A percentile compares a stretch with the other conserved stretches of the same genome.
phyloP scores from a whole-genome alignment of 2,113 vertebrate species.

The Zapus hudsonius region DNA sequence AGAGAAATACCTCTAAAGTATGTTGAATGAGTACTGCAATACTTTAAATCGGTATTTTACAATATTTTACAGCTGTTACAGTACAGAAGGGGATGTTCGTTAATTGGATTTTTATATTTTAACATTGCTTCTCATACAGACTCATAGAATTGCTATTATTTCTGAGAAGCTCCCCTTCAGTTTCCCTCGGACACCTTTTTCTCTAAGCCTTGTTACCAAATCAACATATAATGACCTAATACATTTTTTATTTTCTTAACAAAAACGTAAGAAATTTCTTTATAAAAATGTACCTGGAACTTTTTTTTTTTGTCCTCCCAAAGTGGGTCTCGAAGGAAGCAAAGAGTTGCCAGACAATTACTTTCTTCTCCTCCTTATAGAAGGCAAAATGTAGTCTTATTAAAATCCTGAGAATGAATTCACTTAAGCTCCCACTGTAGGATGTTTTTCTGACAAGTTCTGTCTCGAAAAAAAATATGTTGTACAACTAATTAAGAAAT shows the following conservation, averaged over 20 bases:
- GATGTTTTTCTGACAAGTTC: slow-evolving; percentile 82
- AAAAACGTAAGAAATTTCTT: slow-evolving; percentile 63
- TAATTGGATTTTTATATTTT: slow-evolving; percentile 50
- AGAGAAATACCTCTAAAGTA: slow-evolving; percentile 37
- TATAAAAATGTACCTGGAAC: slow-evolving; percentile 58
- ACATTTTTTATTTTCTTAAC: slow-evolving; percentile 61
- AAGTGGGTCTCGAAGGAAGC: slow-evolving; percentile 76
- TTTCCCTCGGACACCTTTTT: slow-evolving; percentile 52
- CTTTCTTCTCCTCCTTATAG: slow-evolving; percentile 60
- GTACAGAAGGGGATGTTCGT: neutral
- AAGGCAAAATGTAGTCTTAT: slow-evolving; percentile 77
- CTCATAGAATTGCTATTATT: neutral
- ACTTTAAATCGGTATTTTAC: slow-evolving; percentile 29
- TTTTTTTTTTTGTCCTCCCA: slow-evolving; percentile 59
- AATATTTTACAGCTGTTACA: neutral
- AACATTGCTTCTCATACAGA: slow-evolving; percentile 49
- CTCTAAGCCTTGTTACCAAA: slow-evolving; percentile 35
- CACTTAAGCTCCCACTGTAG: slow-evolving; percentile 76
- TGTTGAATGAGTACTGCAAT: neutral
- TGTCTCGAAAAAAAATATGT: slow-evolving; percentile 81
- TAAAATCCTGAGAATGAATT: slow-evolving; percentile 83
- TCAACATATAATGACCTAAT: slow-evolving; percentile 36
- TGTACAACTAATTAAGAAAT: slow-evolving; percentile 86
- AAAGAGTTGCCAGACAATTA: slow-evolving; percentile 71
- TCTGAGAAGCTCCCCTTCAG: slow-evolving; percentile 50